These are phyloP conservation scores for Atrichornis clamosus DNA, from an alignment of 2,113 vertebrate species.

Conservation along the genomic window DNA sequence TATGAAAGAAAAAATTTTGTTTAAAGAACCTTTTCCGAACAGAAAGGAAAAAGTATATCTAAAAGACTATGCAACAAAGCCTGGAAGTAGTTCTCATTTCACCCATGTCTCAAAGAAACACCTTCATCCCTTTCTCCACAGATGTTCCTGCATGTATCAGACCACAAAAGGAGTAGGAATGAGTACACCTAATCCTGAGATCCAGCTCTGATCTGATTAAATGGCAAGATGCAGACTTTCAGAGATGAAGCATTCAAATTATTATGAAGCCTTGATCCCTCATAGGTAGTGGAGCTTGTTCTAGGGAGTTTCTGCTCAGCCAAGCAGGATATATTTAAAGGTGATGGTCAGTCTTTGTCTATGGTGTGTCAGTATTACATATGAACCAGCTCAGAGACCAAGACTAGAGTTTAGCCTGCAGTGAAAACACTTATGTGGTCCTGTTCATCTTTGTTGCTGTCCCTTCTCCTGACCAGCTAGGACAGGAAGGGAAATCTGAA, in stretches of 20 bases:
- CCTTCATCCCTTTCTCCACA: not conserved
- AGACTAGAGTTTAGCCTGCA: not conserved
- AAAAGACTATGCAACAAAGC: not conserved
- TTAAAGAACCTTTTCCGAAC: not conserved
- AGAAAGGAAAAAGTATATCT: not conserved
- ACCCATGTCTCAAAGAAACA: not conserved
- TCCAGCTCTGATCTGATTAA: not conserved
- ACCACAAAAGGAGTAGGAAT: not conserved
- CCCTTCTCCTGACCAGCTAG: not conserved
- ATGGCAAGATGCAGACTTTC: not conserved
- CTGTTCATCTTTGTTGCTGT: not conserved
- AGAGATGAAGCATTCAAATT: not conserved
- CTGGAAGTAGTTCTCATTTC: not conserved
- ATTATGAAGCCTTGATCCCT: not conserved
- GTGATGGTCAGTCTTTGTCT: not conserved
- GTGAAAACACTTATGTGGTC: not conserved
- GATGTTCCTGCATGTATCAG: not conserved
- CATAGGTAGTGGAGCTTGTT: not conserved
- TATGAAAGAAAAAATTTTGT: not conserved
- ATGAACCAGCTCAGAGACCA: not conserved
- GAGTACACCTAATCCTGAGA: not conserved
- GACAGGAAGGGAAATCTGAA: not conserved
- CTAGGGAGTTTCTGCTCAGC: not conserved
- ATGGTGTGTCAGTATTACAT: not conserved
- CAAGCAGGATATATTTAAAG: not conserved